Evolutionary conservation across 2,113 vertebrate species (phyloP).

Genomic region (Gambusia affinis): DNA sequence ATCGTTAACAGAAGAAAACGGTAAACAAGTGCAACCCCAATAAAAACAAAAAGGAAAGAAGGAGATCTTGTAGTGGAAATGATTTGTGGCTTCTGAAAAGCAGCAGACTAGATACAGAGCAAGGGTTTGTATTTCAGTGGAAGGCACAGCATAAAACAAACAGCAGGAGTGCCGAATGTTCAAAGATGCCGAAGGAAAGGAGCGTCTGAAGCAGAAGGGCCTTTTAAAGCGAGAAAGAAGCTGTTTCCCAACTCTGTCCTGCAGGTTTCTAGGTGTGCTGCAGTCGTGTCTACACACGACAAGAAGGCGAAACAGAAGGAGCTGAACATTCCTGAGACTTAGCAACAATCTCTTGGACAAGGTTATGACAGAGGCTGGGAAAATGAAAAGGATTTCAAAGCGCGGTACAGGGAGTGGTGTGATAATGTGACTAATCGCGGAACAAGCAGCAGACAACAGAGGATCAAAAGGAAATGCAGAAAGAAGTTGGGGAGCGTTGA

Average conservation of each 20-base stretch:
- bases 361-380: conserved; percentile 49
- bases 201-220: background rate
- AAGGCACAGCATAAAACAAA: conserved; percentile 14
- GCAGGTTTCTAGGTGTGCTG: conserved; percentile 49
- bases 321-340: conserved; percentile 59
- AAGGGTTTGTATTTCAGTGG: conserved; percentile 19
- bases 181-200: conserved; percentile 22
- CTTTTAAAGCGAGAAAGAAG: background rate
- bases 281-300: conserved; percentile 65
- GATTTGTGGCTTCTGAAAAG: conserved; percentile 30
- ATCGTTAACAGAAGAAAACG: conserved; percentile 24
- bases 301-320: conserved; percentile 20
- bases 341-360: conserved; percentile 44
- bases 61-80: conserved; percentile 30
- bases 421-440: conserved; percentile 59
- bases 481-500: conserved; percentile 47
- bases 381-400: conserved; percentile 57
- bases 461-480: conserved; percentile 45
- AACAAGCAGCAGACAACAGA: conserved; percentile 50
- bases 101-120: conserved; percentile 6
- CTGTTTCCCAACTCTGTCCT: conserved; percentile 26
- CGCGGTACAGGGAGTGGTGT: conserved; percentile 48
- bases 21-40: conserved; percentile 5
- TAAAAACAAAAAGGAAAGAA: background rate
- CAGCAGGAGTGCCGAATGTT: conserved; percentile 25